Conservation (phyloP, 1,140 invertebrate species). For the Drosophila littoralis region DNA sequence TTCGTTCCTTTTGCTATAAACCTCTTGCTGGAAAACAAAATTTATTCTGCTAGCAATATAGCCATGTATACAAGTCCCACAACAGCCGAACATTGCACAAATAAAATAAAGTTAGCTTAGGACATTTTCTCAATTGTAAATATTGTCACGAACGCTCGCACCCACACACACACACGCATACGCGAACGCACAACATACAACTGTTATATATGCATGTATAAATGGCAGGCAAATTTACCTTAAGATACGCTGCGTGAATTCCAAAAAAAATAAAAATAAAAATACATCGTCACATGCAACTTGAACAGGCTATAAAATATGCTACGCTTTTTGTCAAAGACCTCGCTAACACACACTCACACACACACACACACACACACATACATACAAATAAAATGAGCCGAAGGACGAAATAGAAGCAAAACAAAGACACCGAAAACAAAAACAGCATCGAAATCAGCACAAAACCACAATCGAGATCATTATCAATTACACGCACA, state of each 20-base stretch:
- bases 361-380: constrained; percentile 30
- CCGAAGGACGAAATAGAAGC: constrained; percentile 46
- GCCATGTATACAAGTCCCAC: constrained; percentile 25
- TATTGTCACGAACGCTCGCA: constrained; percentile 58
- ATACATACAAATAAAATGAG: constrained; percentile 35
- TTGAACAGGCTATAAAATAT: constrained; percentile 51
- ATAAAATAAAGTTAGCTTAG: constrained; percentile 67
- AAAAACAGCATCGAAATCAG: constrained; percentile 43
- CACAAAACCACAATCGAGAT: constrained; percentile 77
- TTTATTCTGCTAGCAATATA: constrained; percentile 20
- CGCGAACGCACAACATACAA: constrained; percentile 1
- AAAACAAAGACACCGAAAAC: constrained; percentile 51
- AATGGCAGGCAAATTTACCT: constrained; percentile 52
- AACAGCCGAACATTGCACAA: constrained; percentile 47
- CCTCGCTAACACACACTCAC: constrained; percentile 10
- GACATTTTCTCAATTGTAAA: constrained; percentile 58
- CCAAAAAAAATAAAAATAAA: constrained; percentile 33
- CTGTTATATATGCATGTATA: constrained; percentile 32
- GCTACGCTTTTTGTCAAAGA: constrained; percentile 65
- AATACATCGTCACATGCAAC: constrained; percentile 34
- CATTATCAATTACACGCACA: constrained; percentile 82
- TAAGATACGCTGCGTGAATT: constrained; percentile 61
- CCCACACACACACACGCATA: constrained; percentile 8
- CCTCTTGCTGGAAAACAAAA: background rate
- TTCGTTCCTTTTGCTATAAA: constrained; percentile 3